These are phyloP conservation scores for Orientallactaga bullata DNA, from an alignment of 2,113 vertebrate genomes.

Conservation along the genomic window DNA sequence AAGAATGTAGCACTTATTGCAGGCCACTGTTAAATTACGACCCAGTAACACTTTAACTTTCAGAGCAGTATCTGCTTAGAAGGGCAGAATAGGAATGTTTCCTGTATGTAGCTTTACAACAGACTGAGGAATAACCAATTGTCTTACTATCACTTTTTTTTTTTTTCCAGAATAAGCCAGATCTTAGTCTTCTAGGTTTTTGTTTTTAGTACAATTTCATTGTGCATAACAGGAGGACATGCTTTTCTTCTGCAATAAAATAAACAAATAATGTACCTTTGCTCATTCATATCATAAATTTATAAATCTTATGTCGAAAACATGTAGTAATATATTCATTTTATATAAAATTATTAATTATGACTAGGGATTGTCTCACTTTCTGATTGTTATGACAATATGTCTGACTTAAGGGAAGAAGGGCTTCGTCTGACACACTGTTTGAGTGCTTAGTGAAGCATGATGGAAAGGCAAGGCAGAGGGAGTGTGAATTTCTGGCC, in stretches of 20 bases:
- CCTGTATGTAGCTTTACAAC: background rate
- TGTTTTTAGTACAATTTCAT: background rate
- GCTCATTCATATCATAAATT: background rate
- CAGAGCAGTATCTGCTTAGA: background rate
- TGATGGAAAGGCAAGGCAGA: no score
- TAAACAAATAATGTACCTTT: background rate
- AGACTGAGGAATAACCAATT: background rate
- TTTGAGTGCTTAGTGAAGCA: no score
- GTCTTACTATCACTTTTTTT: background rate
- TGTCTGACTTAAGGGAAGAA: no score
- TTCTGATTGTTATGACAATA: no score
- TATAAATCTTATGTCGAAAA: background rate
- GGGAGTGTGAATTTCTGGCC: no score
- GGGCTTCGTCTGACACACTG: no score
- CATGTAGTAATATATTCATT: background rate
- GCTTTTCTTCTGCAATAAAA: background rate
- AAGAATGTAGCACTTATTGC: background rate
- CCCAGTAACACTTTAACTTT: conserved; percentile 18
- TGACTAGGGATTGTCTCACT: background rate
- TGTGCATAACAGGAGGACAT: background rate
- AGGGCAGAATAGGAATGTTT: background rate
- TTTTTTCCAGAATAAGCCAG: background rate
- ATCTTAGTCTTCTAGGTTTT: background rate
- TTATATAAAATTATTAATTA: background rate
- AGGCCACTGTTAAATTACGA: background rate